Base-by-base conservation (phyloP, 2,888 invertebrate species). In the Drosophila melanosoma region DNA sequence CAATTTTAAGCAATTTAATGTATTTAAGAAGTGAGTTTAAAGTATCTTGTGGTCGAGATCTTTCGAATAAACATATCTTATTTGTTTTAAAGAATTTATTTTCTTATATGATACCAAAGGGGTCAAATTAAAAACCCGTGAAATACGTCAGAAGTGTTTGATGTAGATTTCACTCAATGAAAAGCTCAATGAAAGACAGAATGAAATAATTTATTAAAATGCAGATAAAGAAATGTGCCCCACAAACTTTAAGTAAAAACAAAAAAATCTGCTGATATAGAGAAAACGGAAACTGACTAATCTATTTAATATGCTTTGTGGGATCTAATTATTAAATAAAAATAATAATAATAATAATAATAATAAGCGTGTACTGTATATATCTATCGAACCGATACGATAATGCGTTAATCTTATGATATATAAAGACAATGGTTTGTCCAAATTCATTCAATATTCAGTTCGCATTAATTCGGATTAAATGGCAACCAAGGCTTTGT, bases 401-500 rank as follows among this genome's bases (percentile, higher is more conserved):
- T 45, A 59, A 52, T n/a, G 26, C 6, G 48, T 7, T 40, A 2
- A 4, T 1, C 32, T n/a, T 1, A 36, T 29, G 38, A 67, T 83
- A 82, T 87, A 82, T 72, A 84, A 81, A 49, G 68, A n/a, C 65
- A 20, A 26, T 53, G 4, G 11, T 1, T 26, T 15, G 8, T 1
- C 29, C 11, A 15, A 15, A 3, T 5, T 6, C 6, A 63, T 45
- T 71, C 65, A 87, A 52, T 69, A 63, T 53, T 33, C 5, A 20
- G 59, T 49, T 67, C 20, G 35, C 58, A 56, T 40, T 59, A 57
- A 40, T 26, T 23, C 29, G 12, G 51, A 48, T 64, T 66, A 40
- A 69, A 83, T 83, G 83, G 53, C 83, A 70, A 40, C 76, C 7
- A 79, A 64, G 65, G 79, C 69, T n/a, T 36, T 77, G 8, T 75